A percentile compares a stretch with the other conserved stretches of the same genome.
Evolutionary conservation across 92 coral and sea anemone genomes (phyloP).

Genomic region (Zoanthus sociatus): DNA sequence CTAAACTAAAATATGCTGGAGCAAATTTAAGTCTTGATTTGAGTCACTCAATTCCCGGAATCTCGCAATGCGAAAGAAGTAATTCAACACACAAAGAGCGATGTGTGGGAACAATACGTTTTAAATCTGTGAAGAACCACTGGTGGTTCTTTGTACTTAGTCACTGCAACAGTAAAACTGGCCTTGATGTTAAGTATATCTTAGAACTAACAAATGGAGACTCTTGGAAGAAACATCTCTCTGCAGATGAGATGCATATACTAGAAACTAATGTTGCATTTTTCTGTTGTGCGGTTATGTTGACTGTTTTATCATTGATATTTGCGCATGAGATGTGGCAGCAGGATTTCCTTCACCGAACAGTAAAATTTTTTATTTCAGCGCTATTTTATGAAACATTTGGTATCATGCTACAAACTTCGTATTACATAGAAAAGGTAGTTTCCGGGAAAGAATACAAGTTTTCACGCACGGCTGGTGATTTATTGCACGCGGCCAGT

Average conservation of each 20-base stretch:
- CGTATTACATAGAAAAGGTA: slow-evolving; percentile 49
- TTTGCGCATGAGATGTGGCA: slow-evolving; percentile 52
- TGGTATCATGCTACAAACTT: slow-evolving; percentile 53
- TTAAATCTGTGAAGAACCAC: slow-evolving; percentile 43
- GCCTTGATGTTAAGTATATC: slow-evolving; percentile 60
- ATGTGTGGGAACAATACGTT: slow-evolving; percentile 69
- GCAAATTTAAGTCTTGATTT: slow-evolving; percentile 39
- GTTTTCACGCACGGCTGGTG: slow-evolving; percentile 34
- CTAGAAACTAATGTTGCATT: slow-evolving; percentile 44
- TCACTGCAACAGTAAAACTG: slow-evolving; percentile 65
- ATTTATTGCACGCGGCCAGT: slow-evolving; percentile 65
- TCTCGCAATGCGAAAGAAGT: slow-evolving; percentile 35
- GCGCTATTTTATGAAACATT: slow-evolving; percentile 54
- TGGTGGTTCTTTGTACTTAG: slow-evolving; percentile 84
- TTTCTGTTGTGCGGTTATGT: slow-evolving; percentile 33
- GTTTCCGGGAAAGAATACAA: slow-evolving; percentile 32
- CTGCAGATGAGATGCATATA: slow-evolving; percentile 65
- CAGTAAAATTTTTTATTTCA: slow-evolving; percentile 65
- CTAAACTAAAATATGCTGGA: slow-evolving; percentile 59
- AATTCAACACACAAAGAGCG: slow-evolving; percentile 49
- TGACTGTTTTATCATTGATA: slow-evolving; percentile 25
- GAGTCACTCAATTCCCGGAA: slow-evolving; percentile 24
- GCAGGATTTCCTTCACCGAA: slow-evolving; percentile 59
- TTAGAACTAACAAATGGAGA: slow-evolving; percentile 72
- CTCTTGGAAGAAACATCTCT: slow-evolving; percentile 70